phyloP scores from a whole-genome alignment of 2,888 invertebrate genomes.

The Epistrophe grossulariae region DNA sequence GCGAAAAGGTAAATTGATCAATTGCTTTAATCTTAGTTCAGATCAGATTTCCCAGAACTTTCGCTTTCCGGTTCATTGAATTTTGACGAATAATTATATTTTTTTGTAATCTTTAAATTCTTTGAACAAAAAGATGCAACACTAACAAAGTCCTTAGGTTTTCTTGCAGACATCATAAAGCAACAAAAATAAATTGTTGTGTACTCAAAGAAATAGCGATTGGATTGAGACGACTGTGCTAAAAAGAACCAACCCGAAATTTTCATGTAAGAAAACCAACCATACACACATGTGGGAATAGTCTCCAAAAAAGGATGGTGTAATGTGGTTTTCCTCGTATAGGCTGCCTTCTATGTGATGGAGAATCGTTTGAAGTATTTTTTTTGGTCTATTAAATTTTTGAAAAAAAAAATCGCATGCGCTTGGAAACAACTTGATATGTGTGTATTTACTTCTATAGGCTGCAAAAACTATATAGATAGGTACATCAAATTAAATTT shows the following conservation, averaged over 20 bases:
- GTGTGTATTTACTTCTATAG: neutral
- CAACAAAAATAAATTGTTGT: constrained; percentile 52
- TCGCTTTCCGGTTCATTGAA: neutral
- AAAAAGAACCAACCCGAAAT: constrained; percentile 68
- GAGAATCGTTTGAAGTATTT: constrained; percentile 51
- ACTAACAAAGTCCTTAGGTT: neutral
- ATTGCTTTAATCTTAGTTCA: too few relatives aligned
- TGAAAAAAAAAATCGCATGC: constrained; percentile 65
- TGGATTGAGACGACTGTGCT: constrained; percentile 59
- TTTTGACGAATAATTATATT: neutral
- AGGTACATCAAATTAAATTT: neutral
- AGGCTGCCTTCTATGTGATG: constrained; percentile 52
- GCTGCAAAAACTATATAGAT: neutral
- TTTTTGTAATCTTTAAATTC: neutral
- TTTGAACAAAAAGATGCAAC: neutral
- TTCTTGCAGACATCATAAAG: constrained; percentile 50
- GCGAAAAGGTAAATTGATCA: too few relatives aligned
- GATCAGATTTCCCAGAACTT: neutral
- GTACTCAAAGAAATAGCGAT: constrained; percentile 67
- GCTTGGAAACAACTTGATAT: constrained; percentile 16
- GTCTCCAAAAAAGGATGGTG: constrained; percentile 22
- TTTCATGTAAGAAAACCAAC: constrained; percentile 42
- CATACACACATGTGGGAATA: constrained; percentile 39
- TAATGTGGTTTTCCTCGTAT: constrained; percentile 26
- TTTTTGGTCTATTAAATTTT: neutral